Conservation (phyloP, 2,113 vertebrate genomes). For the Bubalus kerabau region DNA sequence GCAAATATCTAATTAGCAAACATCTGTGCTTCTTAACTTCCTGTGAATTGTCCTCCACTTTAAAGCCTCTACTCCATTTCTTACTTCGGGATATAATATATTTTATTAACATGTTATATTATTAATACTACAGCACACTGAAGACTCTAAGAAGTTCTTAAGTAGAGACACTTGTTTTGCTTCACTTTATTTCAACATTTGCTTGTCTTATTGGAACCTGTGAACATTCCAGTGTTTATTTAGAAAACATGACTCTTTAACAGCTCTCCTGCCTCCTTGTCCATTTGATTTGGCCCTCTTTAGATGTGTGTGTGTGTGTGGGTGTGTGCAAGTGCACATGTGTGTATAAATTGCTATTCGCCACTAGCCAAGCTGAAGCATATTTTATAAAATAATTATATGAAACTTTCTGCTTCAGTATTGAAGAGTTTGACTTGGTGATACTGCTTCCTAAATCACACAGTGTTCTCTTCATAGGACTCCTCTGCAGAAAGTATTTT, state of each 20-base stretch:
- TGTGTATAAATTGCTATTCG: neutral
- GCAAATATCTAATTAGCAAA: neutral
- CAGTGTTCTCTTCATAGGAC: neutral
- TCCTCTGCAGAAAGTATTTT: neutral
- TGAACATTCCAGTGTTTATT: neutral
- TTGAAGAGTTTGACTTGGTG: neutral
- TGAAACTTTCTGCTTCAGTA: neutral
- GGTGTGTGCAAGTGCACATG: fast-evolving
- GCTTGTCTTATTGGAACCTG: neutral
- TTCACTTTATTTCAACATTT: neutral
- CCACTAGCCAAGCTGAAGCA: neutral
- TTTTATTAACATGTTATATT: neutral
- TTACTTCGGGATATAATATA: neutral
- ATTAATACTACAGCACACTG: neutral
- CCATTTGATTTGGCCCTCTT: neutral
- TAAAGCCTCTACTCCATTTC: neutral
- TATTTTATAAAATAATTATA: neutral
- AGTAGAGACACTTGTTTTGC: neutral
- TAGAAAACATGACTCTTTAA: neutral
- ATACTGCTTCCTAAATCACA: neutral
- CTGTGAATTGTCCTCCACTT: neutral
- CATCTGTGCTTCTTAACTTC: neutral
- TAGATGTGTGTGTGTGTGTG: neutral
- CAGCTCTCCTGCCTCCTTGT: neutral
- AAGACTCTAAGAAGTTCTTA: neutral